Evolutionary conservation across 2,888 invertebrate genomes (phyloP).

Genomic region (Drosophila quasianomalipes): DNA sequence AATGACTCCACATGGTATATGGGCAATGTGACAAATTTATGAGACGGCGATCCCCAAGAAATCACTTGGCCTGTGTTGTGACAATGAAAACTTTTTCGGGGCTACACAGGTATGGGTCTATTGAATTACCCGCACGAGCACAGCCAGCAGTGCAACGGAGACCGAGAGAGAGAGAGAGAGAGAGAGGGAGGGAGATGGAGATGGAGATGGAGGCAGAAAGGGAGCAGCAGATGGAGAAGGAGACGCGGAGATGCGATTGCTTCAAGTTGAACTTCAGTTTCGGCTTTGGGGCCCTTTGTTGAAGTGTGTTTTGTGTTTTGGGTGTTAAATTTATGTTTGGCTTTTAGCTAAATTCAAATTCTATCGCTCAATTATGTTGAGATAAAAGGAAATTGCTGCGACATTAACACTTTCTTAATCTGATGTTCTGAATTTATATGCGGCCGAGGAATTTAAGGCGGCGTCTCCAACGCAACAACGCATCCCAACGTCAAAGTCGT

Average conservation of each 20-base stretch:
- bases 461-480: constrained; percentile 57
- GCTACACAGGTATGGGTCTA: constrained; percentile 44
- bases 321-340: constrained; percentile 83
- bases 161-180: neutral
- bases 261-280: constrained; percentile 1
- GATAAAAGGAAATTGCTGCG: constrained; percentile 83
- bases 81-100: constrained; percentile 59
- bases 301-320: constrained; percentile 69
- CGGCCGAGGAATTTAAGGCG: constrained; percentile 76
- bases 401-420: constrained; percentile 81
- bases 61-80: constrained; percentile 55
- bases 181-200: constrained; percentile 1
- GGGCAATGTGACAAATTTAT: constrained; percentile 74
- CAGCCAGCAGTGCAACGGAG: neutral
- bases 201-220: constrained; percentile 1
- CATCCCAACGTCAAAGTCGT: constrained; percentile 14
- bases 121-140: constrained; percentile 63
- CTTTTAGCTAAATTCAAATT: constrained; percentile 84
- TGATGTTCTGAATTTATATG: constrained; percentile 81
- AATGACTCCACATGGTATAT: constrained; percentile 41
- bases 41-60: constrained; percentile 53
- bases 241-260: constrained; percentile 27
- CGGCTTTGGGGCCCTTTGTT: constrained; percentile 44
- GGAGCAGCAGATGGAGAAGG: neutral
- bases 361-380: constrained; percentile 85